Evolutionary conservation across 2,888 invertebrate species (phyloP), one percentile per base, ranked within the genome.

Genomic region (Pristionchus exspectatus): DNA sequence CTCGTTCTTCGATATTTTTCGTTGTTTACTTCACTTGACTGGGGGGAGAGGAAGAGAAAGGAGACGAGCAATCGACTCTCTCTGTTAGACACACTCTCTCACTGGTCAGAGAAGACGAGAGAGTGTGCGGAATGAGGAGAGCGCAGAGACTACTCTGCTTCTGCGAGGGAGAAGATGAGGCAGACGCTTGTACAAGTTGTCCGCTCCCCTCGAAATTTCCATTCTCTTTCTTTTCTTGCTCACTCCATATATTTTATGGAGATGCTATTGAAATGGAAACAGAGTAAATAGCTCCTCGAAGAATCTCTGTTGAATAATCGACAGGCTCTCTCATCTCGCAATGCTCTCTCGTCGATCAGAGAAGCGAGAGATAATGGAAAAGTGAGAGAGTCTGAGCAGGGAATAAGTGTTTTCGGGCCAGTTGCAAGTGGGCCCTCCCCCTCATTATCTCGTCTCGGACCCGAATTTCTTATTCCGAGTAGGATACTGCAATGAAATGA

Each of bases 21-120:
- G 72, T 74, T 77, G 77, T 77, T 77, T 77, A 69, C 50, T 44
- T 44, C 69, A 69, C 66, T 66, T 54, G 69, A 30, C 59, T 50
- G 69, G 21, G 59, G 27, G 59, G 86, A 63, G 56, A 63, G 38
- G 33, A 24, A 38, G 66, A 30, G 38, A 33, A 69, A 66, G 63
- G 38, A 66, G 59, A 27, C 12, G 69, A 27, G 27, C 69, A 69
- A n/a, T 27, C 69, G 69, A 9, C 7, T 69, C 69, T 69, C 27
- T 69, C 69, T 24, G 7, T 69, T 27, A 0, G 3, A 2, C 69
- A 69, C 69, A 69, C 69, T 69, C n/a, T 69, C 24, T 69, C 69
- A 4, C 12, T 12, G 69, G 18, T 56, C 56, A 56, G 56, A 56
- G 3, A 56, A 21, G 21, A 56, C 16, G 56, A 56, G 56, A 56